Conservation (phyloP, 2,888 invertebrate species). For the Tridacna gigas region DNA sequence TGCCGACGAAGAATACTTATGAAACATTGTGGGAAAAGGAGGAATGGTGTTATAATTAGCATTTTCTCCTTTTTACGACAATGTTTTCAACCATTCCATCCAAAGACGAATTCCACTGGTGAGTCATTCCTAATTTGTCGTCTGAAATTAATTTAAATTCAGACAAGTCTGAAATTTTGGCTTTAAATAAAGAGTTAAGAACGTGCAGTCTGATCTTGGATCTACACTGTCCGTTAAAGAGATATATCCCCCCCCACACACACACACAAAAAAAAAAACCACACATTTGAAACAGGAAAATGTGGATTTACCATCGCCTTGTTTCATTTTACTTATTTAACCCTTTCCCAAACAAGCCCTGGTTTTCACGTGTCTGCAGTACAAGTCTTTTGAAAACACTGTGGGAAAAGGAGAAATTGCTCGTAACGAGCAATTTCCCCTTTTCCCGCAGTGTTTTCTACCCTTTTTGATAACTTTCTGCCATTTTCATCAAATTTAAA, state of each 20-base stretch:
- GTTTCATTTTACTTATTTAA: neutral
- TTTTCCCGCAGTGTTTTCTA: conserved; percentile 6
- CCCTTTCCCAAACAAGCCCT: conserved; percentile 7
- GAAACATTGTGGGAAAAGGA: neutral
- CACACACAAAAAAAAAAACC: too few species aligned
- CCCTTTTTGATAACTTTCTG: too few species aligned
- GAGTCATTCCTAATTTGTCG: neutral
- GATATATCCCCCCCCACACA: too few species aligned
- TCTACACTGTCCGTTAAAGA: too few species aligned
- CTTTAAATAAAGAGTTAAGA: too few species aligned
- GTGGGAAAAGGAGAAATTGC: conserved; percentile 8
- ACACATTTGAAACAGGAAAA: too few species aligned
- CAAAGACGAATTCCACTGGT: neutral
- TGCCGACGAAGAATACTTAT: too few species aligned
- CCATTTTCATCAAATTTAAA: too few species aligned
- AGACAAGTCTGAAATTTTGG: too few species aligned
- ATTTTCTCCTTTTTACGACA: conserved; percentile 1
- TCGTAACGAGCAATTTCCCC: conserved; percentile 7
- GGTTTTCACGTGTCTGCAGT: too few species aligned
- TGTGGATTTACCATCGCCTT: neutral
- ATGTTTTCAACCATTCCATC: neutral
- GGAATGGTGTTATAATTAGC: neutral
- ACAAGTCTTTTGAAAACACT: neutral
- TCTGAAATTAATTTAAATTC: too few species aligned
- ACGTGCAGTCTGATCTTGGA: too few species aligned